These are phyloP conservation scores for Coronaproctus castanopsis DNA, from an alignment of 2,888 invertebrate species.

Conservation along the genomic window DNA sequence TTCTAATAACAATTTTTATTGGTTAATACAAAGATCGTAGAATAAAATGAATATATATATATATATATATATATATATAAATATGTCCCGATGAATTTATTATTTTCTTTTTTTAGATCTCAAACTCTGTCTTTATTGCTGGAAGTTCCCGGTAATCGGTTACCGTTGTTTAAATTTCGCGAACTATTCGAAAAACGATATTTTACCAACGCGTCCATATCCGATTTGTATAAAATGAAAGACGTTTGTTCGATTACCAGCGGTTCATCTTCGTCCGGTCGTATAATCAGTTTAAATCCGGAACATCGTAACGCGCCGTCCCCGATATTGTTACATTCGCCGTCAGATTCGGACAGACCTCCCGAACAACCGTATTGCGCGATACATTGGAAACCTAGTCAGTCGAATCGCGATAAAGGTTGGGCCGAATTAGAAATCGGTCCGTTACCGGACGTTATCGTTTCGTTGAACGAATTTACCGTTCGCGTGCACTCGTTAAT, in stretches of 20 bases:
- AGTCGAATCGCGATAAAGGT: conserved; percentile 32
- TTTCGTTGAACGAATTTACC: conserved; percentile 39
- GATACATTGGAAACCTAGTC: conserved; percentile 12
- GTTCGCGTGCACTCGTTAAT: conserved; percentile 44
- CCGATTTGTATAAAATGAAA: conserved; percentile 49
- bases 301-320: conserved; percentile 37
- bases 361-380: conserved; percentile 13
- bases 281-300: conserved; percentile 44
- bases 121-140: conserved; percentile 30
- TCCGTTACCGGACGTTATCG: conserved; percentile 37
- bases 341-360: conserved; percentile 1
- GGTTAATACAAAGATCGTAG: no score
- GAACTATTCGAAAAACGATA: conserved; percentile 64
- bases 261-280: conserved; percentile 37
- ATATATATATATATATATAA: no score
- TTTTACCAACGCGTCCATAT: conserved; percentile 49
- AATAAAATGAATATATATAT: no score
- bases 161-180: conserved; percentile 61
- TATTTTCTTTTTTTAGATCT: conserved; percentile 27
- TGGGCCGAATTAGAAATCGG: conserved; percentile 54
- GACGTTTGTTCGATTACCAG: conserved; percentile 59
- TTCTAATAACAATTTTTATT: no score
- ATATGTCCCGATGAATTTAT: no score
- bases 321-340: conserved; percentile 21
- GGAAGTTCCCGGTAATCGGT: conserved; percentile 49